Evolutionary conservation across 2,888 invertebrate genomes (phyloP).

Genomic region (Synergus japonicus): DNA sequence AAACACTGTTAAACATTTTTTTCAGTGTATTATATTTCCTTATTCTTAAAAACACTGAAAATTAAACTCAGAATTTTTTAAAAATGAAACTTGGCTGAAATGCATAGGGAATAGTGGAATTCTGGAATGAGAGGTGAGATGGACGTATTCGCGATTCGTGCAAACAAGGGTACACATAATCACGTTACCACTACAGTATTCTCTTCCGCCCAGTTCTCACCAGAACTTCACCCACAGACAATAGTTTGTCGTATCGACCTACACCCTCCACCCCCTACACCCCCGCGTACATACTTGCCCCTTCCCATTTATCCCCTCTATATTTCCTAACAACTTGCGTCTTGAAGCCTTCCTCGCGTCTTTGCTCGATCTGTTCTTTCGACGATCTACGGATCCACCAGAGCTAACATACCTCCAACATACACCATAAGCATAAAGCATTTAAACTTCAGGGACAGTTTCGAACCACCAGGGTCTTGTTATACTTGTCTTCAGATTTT

Average conservation of each 20-base stretch:
- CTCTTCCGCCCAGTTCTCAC: slow-evolving; percentile 66
- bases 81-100: too few species aligned
- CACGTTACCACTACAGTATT: slow-evolving; percentile 60
- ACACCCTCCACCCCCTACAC: slow-evolving; percentile 56
- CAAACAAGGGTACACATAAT: slow-evolving; percentile 56
- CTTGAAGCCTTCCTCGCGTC: slow-evolving; percentile 62
- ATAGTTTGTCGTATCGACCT: slow-evolving; percentile 74
- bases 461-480: too few species aligned
- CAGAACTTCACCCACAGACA: slow-evolving; percentile 70
- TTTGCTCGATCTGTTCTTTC: slow-evolving; percentile 51
- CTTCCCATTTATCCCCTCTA: slow-evolving; percentile 41
- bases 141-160: slow-evolving; percentile 55
- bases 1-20: too few species aligned
- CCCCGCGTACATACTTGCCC: slow-evolving; percentile 45
- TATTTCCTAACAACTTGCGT: slow-evolving; percentile 57
- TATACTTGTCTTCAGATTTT: too few species aligned
- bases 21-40: too few species aligned
- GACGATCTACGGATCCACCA: slow-evolving; percentile 12
- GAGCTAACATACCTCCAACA: too few species aligned
- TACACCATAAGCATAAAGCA: too few species aligned
- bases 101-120: background rate
- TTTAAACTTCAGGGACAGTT: too few species aligned
- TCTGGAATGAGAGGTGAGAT: slow-evolving; percentile 44
- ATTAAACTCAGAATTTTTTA: background rate
- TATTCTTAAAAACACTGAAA: too few species aligned